Conservation (phyloP, 1,140 invertebrate genomes). For the Gonioctena quinquepunctata region DNA sequence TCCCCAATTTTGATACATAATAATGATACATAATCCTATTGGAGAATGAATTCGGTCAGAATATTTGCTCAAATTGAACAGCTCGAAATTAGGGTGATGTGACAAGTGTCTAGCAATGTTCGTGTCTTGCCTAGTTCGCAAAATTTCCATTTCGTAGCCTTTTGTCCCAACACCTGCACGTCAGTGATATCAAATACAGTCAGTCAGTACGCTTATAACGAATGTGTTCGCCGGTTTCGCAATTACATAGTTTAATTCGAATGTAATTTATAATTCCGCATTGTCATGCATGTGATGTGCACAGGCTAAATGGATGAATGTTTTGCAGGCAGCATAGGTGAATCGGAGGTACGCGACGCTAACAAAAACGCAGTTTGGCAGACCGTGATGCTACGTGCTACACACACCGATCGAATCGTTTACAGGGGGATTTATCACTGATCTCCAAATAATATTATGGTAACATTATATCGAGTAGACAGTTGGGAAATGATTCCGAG, state of each 20-base stretch:
- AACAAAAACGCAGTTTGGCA: slow-evolving; percentile 26
- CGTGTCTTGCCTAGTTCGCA: too few species aligned
- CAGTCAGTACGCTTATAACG: slow-evolving; percentile 42
- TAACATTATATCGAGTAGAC: too few species aligned
- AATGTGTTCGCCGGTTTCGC: slow-evolving; percentile 54
- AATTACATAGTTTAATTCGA: slow-evolving; percentile 59
- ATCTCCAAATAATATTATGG: too few species aligned
- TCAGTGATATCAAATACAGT: slow-evolving; percentile 22
- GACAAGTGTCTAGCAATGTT: too few species aligned
- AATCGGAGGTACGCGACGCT: slow-evolving; percentile 45
- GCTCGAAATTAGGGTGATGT: too few species aligned
- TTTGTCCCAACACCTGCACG: not conserved
- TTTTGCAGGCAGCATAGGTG: slow-evolving; percentile 48
- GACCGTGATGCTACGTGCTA: slow-evolving; percentile 39
- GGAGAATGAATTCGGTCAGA: too few species aligned
- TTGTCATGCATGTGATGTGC: slow-evolving; percentile 57
- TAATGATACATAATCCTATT: too few species aligned
- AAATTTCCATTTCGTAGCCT: too few species aligned
- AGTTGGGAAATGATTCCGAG: too few species aligned
- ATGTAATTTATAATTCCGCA: slow-evolving; percentile 57
- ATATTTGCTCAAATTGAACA: too few species aligned
- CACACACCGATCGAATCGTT: slow-evolving; percentile 2
- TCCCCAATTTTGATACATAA: too few species aligned
- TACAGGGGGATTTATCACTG: not conserved
- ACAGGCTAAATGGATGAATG: slow-evolving; percentile 52